Evolutionary conservation across 1,140 invertebrate genomes (phyloP), one percentile per base, ranked within the genome.

Genomic region (Chelonus insularis): DNA sequence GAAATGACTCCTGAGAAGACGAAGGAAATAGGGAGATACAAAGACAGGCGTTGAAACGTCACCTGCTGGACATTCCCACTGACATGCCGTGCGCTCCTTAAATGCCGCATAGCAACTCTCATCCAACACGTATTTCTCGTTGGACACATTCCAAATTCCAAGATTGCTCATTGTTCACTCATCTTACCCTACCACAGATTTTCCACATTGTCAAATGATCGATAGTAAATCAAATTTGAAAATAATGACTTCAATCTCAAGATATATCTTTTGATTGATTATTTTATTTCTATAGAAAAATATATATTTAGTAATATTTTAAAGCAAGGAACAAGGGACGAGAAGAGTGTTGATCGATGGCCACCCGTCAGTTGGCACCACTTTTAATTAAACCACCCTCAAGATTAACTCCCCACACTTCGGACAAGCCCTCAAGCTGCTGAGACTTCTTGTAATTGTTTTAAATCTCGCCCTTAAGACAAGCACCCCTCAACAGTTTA

Each of bases 301-400:
- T 18, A 14, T 16, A 18, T 18, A 43, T 8, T 8, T 16, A 1
- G 18, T 18, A 37, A 57, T 52, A 32, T 25, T 36, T 34, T 34
- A 9, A 45, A 16, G 43, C 9, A n/a, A 8, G 1, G 6, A 45
- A 45, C 18, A 39, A 39, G 36, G 11, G 8, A 11, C 2, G 12
- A 32, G 58, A 66, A 69, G 68, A 70, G 70, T 73, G 78, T 80
- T 80, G 78, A 80, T 80, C 77, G 77, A 80, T 80, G 73, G 76
- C 70, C 71, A 78, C 74, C 77, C 76, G 77, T 79, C 78, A 80
- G 78, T 80, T 80, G 78, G 78, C 73, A 78, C 72, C 74, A 78
- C 77, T 80, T 80, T 80, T 80, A 80, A 80, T 80, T 80, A 80
- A 80, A 80, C 68, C 76, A 63, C 77, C 78, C 77, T 78, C 76